Evolutionary conservation across 2,888 invertebrate species (phyloP).

Genomic region (Octonoba sinensis): DNA sequence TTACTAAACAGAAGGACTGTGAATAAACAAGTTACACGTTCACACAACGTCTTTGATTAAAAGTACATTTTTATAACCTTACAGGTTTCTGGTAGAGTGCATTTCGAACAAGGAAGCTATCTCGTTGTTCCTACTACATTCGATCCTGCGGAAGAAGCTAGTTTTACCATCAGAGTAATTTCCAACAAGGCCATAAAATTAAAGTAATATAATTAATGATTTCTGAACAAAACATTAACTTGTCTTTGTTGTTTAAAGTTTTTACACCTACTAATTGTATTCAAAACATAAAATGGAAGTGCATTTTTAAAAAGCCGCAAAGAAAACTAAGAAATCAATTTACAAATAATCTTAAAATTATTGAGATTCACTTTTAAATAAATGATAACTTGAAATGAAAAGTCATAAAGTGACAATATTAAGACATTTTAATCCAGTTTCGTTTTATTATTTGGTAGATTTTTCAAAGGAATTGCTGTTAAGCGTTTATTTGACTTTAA

Average conservation of each 20-base stretch:
- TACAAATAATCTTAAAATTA: no score
- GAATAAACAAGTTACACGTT: no score
- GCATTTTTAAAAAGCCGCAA: not conserved
- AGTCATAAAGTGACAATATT: no score
- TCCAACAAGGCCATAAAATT: conserved; percentile 84
- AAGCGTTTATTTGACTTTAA: no score
- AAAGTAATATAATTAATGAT: conserved; percentile 73
- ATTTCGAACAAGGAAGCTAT: conserved; percentile 85
- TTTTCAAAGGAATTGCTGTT: no score
- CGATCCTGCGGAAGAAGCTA: conserved; percentile 89
- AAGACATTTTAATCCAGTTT: no score
- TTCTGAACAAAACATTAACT: not conserved
- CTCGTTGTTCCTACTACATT: conserved; percentile 91
- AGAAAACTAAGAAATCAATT: no score
- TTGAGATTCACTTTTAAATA: no score
- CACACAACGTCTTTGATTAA: no score
- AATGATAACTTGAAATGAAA: no score
- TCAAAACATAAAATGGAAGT: not conserved
- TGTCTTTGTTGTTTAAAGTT: not conserved
- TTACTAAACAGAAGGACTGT: no score
- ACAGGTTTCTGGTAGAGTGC: conserved; percentile 79
- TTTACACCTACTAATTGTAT: not conserved
- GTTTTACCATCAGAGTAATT: conserved; percentile 86
- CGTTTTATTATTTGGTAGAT: no score
- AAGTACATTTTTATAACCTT: not conserved